Conservation (phyloP, 2,797 vertebrate genomes). For the Crotalus adamanteus region DNA sequence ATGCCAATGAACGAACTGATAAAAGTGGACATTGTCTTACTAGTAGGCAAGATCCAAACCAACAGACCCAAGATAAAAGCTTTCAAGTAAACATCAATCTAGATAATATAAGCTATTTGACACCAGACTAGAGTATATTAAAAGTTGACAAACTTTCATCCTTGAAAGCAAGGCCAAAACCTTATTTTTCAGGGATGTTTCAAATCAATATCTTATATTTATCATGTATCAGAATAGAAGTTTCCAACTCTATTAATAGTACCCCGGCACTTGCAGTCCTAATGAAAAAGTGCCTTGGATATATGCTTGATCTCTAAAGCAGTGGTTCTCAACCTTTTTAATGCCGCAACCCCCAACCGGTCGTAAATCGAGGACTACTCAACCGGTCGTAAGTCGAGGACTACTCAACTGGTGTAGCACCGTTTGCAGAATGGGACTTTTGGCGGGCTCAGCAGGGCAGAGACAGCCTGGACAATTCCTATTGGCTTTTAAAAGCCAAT, state of each 20-base stretch:
- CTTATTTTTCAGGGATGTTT: not conserved
- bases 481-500: too few relatives aligned
- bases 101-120: not conserved
- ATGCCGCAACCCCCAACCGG: too few relatives aligned
- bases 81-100: not conserved
- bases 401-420: too few relatives aligned
- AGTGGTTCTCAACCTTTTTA: too few relatives aligned
- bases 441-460: too few relatives aligned
- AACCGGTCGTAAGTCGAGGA: too few relatives aligned
- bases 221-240: not conserved
- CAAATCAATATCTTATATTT: not conserved
- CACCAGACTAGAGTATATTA: not conserved
- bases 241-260: too few relatives aligned
- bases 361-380: too few relatives aligned
- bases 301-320: not conserved
- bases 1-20: not conserved
- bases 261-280: not conserved
- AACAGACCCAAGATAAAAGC: not conserved
- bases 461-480: too few relatives aligned
- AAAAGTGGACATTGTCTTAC: not conserved
- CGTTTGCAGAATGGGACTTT: too few relatives aligned
- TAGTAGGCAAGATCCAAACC: not conserved
- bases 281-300: not conserved
- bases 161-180: not conserved
- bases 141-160: not conserved